A percentile compares a stretch with the other conserved stretches of the same genome.
These are phyloP conservation scores for Papilio polytes DNA, from an alignment of 1,140 invertebrate genomes.

Conservation along the genomic window DNA sequence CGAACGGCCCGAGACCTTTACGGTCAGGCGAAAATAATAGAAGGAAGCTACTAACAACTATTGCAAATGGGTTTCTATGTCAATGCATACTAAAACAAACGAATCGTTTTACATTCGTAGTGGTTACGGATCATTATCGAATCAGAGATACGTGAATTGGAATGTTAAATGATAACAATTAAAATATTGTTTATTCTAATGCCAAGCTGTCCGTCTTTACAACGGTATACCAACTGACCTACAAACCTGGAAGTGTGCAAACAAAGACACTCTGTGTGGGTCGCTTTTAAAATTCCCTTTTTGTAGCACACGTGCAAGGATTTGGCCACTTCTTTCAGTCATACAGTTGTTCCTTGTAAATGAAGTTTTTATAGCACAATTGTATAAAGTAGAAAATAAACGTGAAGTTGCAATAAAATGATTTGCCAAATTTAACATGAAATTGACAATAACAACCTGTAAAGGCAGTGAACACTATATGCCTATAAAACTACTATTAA, in stretches of 20 bases:
- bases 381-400: no score
- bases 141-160: conserved; percentile 17
- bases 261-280: neutral
- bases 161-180: conserved; percentile 24
- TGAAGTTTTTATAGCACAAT: neutral
- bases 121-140: conserved; percentile 15
- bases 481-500: no score
- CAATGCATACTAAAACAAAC: conserved; percentile 15
- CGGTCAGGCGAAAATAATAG: conserved; percentile 15
- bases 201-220: neutral
- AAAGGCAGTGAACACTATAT: no score
- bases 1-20: conserved; percentile 7
- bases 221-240: conserved; percentile 2
- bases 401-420: no score
- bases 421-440: no score
- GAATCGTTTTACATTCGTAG: neutral
- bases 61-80: conserved; percentile 12
- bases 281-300: conserved; percentile 5
- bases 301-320: neutral
- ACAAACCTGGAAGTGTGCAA: neutral
- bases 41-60: conserved; percentile 5
- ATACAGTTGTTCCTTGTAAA: neutral
- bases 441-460: no score
- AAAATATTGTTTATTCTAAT: conserved; percentile 20
- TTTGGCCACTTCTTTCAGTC: neutral